These are phyloP conservation scores for Turdus rufiventris DNA, from an alignment of 2,113 vertebrate genomes.

Conservation along the genomic window DNA sequence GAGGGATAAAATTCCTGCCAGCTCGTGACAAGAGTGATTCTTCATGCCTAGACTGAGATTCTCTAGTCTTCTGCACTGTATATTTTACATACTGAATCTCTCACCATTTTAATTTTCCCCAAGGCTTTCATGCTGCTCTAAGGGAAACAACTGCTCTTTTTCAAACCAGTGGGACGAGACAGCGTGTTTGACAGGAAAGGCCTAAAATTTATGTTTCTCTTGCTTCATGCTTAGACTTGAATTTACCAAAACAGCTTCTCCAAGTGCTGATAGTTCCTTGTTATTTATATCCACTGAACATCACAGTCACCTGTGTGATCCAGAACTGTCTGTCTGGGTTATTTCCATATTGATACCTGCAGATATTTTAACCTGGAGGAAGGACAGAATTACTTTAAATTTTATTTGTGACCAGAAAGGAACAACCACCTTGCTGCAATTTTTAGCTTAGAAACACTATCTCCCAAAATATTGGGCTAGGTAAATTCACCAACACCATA, in stretches of 20 bases:
- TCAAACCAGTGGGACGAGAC: constrained; percentile 63
- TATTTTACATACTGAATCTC: neutral
- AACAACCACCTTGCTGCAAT: neutral
- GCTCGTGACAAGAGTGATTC: neutral
- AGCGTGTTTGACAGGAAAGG: constrained; percentile 45
- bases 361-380: neutral
- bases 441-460: neutral
- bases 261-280: constrained; percentile 7
- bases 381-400: neutral
- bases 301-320: constrained; percentile 15
- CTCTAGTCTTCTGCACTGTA: neutral
- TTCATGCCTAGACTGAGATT: neutral
- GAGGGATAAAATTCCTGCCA: neutral
- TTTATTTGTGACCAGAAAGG: neutral
- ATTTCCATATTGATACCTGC: neutral
- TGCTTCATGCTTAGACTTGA: constrained; percentile 66
- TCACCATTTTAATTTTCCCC: neutral
- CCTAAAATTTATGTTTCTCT: constrained; percentile 64
- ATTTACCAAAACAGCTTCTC: constrained; percentile 36
- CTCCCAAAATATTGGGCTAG: neutral
- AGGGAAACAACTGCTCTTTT: constrained; percentile 39
- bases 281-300: constrained; percentile 51
- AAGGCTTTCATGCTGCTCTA: constrained; percentile 18
- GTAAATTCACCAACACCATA: neutral
- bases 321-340: neutral